phyloP scores from a whole-genome alignment of 2,113 vertebrate species.

The Osmerus eperlanus region DNA sequence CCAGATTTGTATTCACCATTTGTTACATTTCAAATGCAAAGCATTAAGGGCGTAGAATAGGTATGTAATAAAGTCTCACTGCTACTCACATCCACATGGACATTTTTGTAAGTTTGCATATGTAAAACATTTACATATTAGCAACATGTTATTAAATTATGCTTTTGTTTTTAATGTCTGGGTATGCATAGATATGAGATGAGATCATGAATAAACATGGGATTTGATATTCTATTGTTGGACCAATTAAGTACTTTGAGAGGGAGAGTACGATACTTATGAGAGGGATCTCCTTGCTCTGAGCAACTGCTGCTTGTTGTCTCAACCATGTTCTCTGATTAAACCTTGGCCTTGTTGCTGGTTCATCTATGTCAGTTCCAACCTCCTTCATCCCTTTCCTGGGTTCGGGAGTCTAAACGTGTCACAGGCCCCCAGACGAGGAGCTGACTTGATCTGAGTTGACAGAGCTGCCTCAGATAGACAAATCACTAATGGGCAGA shows the following conservation, averaged over 20 bases:
- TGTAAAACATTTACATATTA: background rate
- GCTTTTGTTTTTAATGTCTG: slow-evolving; percentile 1
- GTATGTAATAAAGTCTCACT: background rate
- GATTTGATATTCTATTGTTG: slow-evolving; percentile 5
- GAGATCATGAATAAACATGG: slow-evolving; percentile 16
- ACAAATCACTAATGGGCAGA: background rate
- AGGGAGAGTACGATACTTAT: too few species aligned
- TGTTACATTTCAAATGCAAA: background rate
- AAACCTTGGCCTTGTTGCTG: background rate
- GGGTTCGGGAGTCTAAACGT: slow-evolving; percentile 12
- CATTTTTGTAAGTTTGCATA: slow-evolving; percentile 1
- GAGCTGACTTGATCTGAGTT: slow-evolving; percentile 34
- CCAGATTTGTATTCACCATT: background rate
- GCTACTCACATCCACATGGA: background rate
- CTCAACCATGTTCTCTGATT: background rate
- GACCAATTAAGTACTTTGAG: background rate
- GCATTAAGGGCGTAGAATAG: too few species aligned
- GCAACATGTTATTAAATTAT: background rate
- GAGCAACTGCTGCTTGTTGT: background rate
- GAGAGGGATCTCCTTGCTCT: background rate
- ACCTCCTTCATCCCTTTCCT: too few species aligned
- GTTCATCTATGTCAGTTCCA: background rate
- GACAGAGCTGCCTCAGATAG: background rate
- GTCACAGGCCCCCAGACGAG: slow-evolving; percentile 35
- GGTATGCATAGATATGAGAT: background rate